A percentile compares a stretch with the other conserved stretches of the same genome.
phyloP scores from a whole-genome alignment of 1,140 invertebrate species.

The Druon quercuslanigerum region DNA sequence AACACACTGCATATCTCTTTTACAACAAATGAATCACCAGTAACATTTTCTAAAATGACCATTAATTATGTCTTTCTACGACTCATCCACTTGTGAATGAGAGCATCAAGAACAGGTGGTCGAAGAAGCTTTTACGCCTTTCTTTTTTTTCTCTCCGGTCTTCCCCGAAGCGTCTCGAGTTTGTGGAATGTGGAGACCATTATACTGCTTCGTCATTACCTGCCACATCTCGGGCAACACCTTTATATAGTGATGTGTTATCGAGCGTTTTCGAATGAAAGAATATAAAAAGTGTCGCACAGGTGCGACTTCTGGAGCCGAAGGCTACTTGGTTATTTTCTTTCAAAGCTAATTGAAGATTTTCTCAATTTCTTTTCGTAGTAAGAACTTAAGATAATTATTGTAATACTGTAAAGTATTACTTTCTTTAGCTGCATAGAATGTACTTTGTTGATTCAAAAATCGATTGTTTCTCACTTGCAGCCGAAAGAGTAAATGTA shows the following conservation, averaged over 20 bases:
- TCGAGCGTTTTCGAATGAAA: constrained; percentile 6
- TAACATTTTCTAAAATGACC: too few relatives aligned
- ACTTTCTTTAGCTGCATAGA: too few relatives aligned
- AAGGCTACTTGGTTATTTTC: not conserved
- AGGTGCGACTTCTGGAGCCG: not conserved
- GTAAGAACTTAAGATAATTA: too few relatives aligned
- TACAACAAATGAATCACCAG: too few relatives aligned
- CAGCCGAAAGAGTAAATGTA: too few relatives aligned
- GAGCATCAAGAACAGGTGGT: constrained; percentile 20
- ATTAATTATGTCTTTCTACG: too few relatives aligned
- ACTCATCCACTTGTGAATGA: not conserved
- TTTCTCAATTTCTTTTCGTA: too few relatives aligned
- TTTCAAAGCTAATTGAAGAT: not conserved
- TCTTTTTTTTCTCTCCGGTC: not conserved
- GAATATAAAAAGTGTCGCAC: constrained; percentile 1
- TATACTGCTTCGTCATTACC: constrained; percentile 2
- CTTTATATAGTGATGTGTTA: not conserved
- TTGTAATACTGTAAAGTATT: too few relatives aligned
- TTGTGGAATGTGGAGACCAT: constrained; percentile 19
- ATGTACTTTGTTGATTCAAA: too few relatives aligned
- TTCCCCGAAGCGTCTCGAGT: not conserved
- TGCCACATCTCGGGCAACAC: not conserved
- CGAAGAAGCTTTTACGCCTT: constrained; percentile 17
- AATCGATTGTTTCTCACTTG: too few relatives aligned
- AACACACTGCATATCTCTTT: too few relatives aligned